Evolutionary conservation across 2,888 invertebrate genomes (phyloP).

Genomic region (Lutraria lutraria): DNA sequence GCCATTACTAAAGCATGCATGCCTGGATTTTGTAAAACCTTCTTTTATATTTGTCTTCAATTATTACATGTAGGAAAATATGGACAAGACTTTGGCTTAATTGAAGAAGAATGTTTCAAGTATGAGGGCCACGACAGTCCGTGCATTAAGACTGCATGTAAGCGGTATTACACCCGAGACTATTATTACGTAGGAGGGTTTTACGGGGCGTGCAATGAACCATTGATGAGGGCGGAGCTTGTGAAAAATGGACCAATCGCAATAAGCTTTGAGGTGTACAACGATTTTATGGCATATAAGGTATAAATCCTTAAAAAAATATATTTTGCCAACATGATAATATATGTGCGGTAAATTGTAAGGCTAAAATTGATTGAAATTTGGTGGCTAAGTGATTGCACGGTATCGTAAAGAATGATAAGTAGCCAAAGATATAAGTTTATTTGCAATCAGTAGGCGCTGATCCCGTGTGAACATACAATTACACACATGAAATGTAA

Average conservation of each 20-base stretch:
- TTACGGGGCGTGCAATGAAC: conserved; percentile 87
- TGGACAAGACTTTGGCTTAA: conserved; percentile 86
- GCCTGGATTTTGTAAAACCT: too few relatives aligned
- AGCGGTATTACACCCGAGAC: conserved; percentile 85
- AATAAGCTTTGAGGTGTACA: conserved; percentile 87
- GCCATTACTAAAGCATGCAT: too few relatives aligned
- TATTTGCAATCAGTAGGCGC: too few relatives aligned
- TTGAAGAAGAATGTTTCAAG: conserved; percentile 87
- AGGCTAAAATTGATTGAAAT: too few relatives aligned
- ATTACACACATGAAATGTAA: too few relatives aligned
- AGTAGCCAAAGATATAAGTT: too few relatives aligned
- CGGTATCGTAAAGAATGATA: too few relatives aligned
- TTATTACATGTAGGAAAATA: conserved; percentile 74
- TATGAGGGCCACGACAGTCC: conserved; percentile 84
- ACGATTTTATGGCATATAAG: conserved; percentile 84
- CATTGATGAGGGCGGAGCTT: conserved; percentile 86
- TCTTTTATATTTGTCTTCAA: not conserved
- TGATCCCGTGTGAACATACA: too few relatives aligned
- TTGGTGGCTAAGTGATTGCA: too few relatives aligned
- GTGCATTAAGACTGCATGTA: conserved; percentile 84
- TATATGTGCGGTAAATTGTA: too few relatives aligned
- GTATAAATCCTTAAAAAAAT: conserved; percentile 26
- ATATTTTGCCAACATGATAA: too few relatives aligned
- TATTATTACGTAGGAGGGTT: conserved; percentile 88
- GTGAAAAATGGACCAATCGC: conserved; percentile 87